Evolutionary conservation across 2,113 vertebrate genomes (phyloP).

Genomic region (Lampris megalopsis): DNA sequence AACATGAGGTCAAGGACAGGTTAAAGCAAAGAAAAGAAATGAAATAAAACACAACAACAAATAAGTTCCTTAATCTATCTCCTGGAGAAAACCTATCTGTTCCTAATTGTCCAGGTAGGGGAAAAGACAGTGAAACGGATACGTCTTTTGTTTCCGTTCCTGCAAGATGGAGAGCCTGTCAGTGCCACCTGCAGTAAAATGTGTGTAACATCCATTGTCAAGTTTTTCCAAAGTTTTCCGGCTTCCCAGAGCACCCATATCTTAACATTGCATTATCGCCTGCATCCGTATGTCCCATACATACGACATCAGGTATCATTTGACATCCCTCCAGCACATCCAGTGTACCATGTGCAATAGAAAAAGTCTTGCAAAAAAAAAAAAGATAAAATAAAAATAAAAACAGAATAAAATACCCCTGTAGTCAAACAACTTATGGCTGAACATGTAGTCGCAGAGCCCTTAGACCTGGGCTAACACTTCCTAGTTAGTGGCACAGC

Average conservation of each 20-base stretch:
- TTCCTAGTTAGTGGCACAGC: not conserved
- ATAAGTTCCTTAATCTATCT: constrained; percentile 38
- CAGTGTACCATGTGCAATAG: constrained; percentile 45
- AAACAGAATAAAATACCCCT: too few species aligned
- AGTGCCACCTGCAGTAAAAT: not conserved
- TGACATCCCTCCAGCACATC: constrained; percentile 50
- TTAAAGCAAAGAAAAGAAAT: constrained; percentile 1
- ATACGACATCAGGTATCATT: constrained; percentile 27
- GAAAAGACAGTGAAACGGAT: constrained; percentile 33
- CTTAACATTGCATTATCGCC: constrained; percentile 28
- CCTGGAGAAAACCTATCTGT: constrained; percentile 54
- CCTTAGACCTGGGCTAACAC: not conserved
- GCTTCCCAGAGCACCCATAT: constrained; percentile 15
- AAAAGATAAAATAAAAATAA: not conserved
- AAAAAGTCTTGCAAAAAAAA: not conserved
- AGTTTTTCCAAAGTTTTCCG: constrained; percentile 40
- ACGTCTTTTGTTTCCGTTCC: constrained; percentile 10
- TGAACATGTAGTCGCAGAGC: too few species aligned
- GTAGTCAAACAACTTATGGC: too few species aligned
- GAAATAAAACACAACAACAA: constrained; percentile 19
- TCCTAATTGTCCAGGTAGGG: constrained; percentile 28
- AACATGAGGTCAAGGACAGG: constrained; percentile 22
- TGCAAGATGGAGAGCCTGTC: constrained; percentile 8
- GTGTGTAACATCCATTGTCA: constrained; percentile 5
- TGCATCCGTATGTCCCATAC: constrained; percentile 43